Percentiles rank a stretch among this genome's conserved stretches.
phyloP scores from a whole-genome alignment of 2,797 vertebrate species.

The Ispidina picta region DNA sequence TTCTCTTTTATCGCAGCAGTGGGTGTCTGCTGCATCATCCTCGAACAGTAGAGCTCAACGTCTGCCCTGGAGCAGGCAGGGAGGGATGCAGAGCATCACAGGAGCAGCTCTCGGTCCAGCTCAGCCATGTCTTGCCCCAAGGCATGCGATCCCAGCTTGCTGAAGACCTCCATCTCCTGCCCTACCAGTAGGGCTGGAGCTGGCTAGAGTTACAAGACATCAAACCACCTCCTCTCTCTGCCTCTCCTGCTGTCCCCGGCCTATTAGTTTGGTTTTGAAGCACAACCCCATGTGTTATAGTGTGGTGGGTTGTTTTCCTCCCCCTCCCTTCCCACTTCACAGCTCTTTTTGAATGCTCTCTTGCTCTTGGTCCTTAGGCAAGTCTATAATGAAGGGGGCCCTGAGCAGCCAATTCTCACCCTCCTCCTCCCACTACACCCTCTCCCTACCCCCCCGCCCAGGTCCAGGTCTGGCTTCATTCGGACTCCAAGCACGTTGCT shows the following conservation, averaged over 20 bases:
- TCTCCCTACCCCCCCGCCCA: not conserved
- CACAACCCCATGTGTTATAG: not conserved
- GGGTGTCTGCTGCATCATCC: not conserved
- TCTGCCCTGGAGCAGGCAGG: not conserved
- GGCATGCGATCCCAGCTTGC: fast-evolving
- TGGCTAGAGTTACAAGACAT: not conserved
- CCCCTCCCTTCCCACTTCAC: not conserved
- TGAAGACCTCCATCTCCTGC: not conserved
- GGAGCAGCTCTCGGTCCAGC: not conserved
- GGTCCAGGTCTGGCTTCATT: slow-evolving; percentile 18
- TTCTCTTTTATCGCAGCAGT: not conserved
- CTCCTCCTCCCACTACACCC: not conserved
- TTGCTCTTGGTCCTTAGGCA: not conserved
- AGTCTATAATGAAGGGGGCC: not conserved
- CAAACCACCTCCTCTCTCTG: not conserved
- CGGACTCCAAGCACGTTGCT: not conserved
- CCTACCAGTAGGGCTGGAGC: not conserved
- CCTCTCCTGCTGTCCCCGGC: not conserved
- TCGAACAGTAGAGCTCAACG: fast-evolving
- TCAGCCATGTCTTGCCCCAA: not conserved
- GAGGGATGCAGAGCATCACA: not conserved
- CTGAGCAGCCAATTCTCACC: not conserved
- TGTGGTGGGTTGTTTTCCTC: not conserved
- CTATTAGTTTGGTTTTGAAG: not conserved
- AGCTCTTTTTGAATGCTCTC: not conserved